Base-by-base conservation (phyloP, 2,888 invertebrate species). In the Phyllotreta striolata region DNA sequence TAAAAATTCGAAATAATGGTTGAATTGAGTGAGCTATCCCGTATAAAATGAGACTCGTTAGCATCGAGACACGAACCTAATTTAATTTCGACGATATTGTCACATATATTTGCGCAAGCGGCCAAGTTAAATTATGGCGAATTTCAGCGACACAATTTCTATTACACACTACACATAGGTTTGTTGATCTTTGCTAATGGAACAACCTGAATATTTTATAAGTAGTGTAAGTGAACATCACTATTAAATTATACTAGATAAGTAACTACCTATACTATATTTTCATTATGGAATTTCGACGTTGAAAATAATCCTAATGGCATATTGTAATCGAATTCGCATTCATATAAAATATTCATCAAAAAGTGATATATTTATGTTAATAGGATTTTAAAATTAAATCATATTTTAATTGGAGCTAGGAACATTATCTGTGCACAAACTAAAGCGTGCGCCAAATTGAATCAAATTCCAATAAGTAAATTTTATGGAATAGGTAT, bases 51-150 rank as follows among this genome's bases (percentile, higher is more conserved):
- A n/a, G 13, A 34, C 47, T 47, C 47, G 47, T 47, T 47, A 47
- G 47, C 47, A 14, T 47, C 7, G 55, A 47, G 47, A 47, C 24
- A 47, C 34, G 46, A 10, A 44, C 13, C 14, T 44, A 57, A 57
- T 57, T 57, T 57, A 46, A 57, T 57, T 57, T 38, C 46, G n/a
- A 24, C 37, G 39, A 57, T 57, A 57, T 46, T 38, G 57, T 57
- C 57, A 57, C 24, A 38, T 57, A 55, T 46, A 57, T 46, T 38
- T 46, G 57, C 13, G 24, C 34, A 24, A 47, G 47, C 47, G 14
- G 24, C 9, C 7, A 47, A 13, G 47, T 44, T 57, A 38, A 57
- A 37, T 46, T 35, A 57, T 46, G 38, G 38, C 6, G 39, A 57
- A 57, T 14, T 46, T 46, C 56, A 56, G 40, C 34, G 34, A 13